phyloP scores from a whole-genome alignment of 2,113 vertebrate species.

The Ursus arctos region DNA sequence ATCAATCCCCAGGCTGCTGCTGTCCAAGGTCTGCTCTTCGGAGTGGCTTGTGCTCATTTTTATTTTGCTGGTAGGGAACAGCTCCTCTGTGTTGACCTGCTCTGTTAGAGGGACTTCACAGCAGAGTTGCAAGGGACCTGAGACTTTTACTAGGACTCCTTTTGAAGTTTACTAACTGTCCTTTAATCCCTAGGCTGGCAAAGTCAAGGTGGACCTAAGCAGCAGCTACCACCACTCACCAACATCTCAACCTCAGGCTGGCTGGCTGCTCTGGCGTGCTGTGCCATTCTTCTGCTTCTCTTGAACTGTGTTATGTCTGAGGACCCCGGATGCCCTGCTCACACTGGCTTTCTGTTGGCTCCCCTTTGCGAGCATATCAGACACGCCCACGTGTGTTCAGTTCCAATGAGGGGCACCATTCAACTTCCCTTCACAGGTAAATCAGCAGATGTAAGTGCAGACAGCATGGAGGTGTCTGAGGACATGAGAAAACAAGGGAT shows the following conservation, averaged over 20 bases:
- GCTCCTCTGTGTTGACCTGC: no score
- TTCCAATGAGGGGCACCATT: background rate
- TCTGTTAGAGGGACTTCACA: background rate
- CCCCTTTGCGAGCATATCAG: background rate
- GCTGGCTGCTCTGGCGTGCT: no score
- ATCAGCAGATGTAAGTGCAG: background rate
- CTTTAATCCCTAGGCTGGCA: background rate
- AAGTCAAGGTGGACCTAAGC: background rate
- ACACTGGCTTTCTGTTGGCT: background rate
- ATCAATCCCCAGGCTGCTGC: background rate
- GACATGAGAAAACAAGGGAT: background rate
- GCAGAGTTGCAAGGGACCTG: background rate
- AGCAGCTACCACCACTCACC: background rate
- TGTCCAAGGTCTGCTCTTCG: no score
- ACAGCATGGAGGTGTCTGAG: accelerated
- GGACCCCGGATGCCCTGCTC: background rate
- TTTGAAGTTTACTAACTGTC: background rate
- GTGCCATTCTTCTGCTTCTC: background rate
- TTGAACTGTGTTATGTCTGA: background rate
- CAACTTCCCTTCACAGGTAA: background rate
- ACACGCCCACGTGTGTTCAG: background rate
- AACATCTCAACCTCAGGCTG: background rate
- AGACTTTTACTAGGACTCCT: background rate
- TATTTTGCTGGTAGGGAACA: background rate
- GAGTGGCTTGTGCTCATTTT: background rate